Evolutionary conservation across 2,113 vertebrate genomes (phyloP), one percentile per base, ranked within the genome.

Genomic region (Micronycteris hirsuta): DNA sequence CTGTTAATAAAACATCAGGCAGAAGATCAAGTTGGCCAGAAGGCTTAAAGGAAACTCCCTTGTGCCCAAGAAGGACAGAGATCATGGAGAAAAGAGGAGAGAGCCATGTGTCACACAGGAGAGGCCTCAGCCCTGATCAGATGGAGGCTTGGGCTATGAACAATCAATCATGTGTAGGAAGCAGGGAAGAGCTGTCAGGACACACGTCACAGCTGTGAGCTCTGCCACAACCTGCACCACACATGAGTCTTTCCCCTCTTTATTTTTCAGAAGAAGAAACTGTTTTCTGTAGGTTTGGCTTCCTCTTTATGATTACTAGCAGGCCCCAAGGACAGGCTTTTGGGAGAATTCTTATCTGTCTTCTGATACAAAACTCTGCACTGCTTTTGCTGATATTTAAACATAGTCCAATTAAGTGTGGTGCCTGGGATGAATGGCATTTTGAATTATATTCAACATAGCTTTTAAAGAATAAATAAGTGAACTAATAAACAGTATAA

Each of bases 191-290:
- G 31, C 8, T 0, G 0, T 22, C 16, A 14, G 56, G 26, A 56
- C 15, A 2, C 0, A 26, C 3, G 19, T 28, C 11, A 31, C n/a
- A 26, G 49, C 47, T 7, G 14, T 5, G n/a, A 0, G 5, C 63
- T 56, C 81, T 1, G 7, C 47, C 16, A 2, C 7, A 1, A 1
- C 38, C 0, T 0, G 14, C 0, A 1, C 20, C 0, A 1, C 73
- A 10, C 36, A 5, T 1, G 28, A 22, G 1, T 22, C 47, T 19
- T 38, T 36, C 20, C 56, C 70, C 31, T 45, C 10, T 41, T 33
- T 76, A 20, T 6, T 67, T 74, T 73, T 61, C n/a, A 31, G 65
- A 70, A 81, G 61, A 73, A 49, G 41, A 56, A 24, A 20, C 8
- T 33, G 0, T 61, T 76, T 63, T 36, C 45, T 36, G 2, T 20